A percentile compares a stretch with the other conserved stretches of the same genome.
phyloP scores from a whole-genome alignment of 2,888 invertebrate species.

The Germaria angustata region DNA sequence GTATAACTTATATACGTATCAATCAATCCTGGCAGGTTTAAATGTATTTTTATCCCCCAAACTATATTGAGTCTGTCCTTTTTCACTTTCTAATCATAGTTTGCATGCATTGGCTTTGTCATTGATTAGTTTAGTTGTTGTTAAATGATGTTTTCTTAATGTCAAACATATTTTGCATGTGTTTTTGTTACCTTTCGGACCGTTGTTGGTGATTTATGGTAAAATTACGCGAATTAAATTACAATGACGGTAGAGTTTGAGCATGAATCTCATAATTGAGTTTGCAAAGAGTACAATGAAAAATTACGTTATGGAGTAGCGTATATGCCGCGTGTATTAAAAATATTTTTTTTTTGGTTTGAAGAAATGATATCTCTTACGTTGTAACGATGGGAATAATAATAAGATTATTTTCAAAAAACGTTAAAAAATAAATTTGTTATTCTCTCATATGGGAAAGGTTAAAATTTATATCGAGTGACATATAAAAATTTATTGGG shows the following conservation, averaged over 20 bases:
- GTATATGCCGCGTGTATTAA: neutral
- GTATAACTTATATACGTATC: too few species aligned
- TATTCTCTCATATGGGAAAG: too few species aligned
- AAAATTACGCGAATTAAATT: constrained; percentile 46
- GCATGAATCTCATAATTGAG: neutral
- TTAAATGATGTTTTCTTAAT: constrained; percentile 14
- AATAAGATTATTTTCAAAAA: too few species aligned
- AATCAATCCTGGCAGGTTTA: too few species aligned
- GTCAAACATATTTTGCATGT: constrained; percentile 25
- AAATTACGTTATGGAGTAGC: constrained; percentile 1
- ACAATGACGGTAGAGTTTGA: neutral
- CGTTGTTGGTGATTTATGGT: constrained; percentile 55
- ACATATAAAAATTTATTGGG: too few species aligned
- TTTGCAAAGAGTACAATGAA: neutral
- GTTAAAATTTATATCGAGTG: too few species aligned
- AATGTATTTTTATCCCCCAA: too few species aligned
- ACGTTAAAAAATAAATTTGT: too few species aligned
- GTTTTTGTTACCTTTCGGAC: neutral
- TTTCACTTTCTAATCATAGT: neutral
- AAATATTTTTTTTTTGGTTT: neutral
- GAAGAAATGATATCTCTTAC: neutral
- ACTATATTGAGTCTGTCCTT: neutral
- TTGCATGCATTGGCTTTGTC: neutral
- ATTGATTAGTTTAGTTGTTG: neutral
- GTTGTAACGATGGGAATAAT: too few species aligned